Evolutionary conservation across 2,797 vertebrate genomes (phyloP).

Genomic region (Eremophila alpestris): DNA sequence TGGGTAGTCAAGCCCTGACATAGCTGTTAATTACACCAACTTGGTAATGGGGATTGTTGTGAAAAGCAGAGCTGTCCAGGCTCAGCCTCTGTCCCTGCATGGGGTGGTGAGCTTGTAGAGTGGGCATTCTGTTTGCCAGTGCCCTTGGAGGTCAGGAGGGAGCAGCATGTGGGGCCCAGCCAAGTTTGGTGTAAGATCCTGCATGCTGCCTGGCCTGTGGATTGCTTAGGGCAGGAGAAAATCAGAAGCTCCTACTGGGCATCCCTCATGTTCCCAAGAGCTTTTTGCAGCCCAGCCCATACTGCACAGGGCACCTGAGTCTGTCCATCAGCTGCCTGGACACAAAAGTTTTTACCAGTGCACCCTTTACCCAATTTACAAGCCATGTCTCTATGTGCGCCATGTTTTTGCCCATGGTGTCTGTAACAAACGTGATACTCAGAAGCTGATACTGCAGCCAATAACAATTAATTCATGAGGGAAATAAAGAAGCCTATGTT

Average conservation of each 20-base stretch:
- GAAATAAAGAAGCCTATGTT: slow-evolving; percentile 17
- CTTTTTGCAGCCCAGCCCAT: background rate
- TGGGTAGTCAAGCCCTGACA: background rate
- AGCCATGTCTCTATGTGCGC: background rate
- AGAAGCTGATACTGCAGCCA: slow-evolving; percentile 24
- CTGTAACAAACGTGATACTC: slow-evolving; percentile 11
- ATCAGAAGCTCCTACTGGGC: background rate
- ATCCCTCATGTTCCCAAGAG: background rate
- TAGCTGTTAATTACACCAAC: background rate
- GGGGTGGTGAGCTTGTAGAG: background rate
- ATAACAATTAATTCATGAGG: slow-evolving; percentile 17
- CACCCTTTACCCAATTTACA: background rate
- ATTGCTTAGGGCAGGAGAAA: background rate
- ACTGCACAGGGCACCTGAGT: background rate
- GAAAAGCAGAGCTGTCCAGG: background rate
- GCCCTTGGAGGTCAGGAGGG: background rate
- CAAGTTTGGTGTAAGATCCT: background rate
- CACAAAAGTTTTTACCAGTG: rapidly evolving
- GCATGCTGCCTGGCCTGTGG: background rate
- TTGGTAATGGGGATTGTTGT: background rate
- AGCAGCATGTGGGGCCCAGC: rapidly evolving
- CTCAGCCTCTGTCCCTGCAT: background rate
- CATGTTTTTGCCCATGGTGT: background rate
- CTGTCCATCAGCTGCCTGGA: background rate
- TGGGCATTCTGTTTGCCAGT: background rate